Base-by-base conservation (phyloP, 2,797 vertebrate genomes). In the Myiothlypis chrysogaster region DNA sequence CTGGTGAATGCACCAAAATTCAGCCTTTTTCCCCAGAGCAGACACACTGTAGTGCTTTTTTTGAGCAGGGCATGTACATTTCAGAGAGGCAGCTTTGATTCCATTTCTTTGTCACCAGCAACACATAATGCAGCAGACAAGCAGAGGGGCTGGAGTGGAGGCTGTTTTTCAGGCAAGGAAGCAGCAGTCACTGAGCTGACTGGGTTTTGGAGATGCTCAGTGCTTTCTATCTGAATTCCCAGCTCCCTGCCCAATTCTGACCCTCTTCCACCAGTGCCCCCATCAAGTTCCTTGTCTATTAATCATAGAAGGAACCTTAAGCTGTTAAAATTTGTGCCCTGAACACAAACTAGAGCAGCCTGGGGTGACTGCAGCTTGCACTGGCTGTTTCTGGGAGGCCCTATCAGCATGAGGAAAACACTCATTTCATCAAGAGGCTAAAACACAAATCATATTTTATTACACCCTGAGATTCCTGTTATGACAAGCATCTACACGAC, bases 11-110 rank as follows among this genome's bases (percentile, higher is more conserved):
- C 28, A 28, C 32, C 39, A 16, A 56, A 70, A 69, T 73, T 49
- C 86, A 94, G 39, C 63, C 25, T 69, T 59, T 61, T 46, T 2
- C 50, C 59, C 73, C 39, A 30, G 23, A 71, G 28, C 21, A 59
- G 37, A 41, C 32, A 32, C 1, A 57, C 35, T 0, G 0, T 0
- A 56, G 39, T 21, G 55, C 32, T 76, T 37, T 47, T 47, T 64
- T 16, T 2, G 1, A 87, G 66, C 55, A 82, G 24, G 0, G 3
- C 6, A 6, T 0, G 3, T 19, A 37, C 63, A 46, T 34, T 89
- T 65, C 70, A 70, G 66, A 83, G 46, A 72, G 19, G 55, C 16
- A 20, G 50, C 25, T 83, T 32, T 84, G 59, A n/a, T 70, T 71
- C 47, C 35, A 24, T 17, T 59, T 61, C 15, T 15, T 50, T 83